These are phyloP conservation scores for Eonycteris spelaea DNA, from an alignment of 2,113 vertebrate genomes.

Conservation along the genomic window DNA sequence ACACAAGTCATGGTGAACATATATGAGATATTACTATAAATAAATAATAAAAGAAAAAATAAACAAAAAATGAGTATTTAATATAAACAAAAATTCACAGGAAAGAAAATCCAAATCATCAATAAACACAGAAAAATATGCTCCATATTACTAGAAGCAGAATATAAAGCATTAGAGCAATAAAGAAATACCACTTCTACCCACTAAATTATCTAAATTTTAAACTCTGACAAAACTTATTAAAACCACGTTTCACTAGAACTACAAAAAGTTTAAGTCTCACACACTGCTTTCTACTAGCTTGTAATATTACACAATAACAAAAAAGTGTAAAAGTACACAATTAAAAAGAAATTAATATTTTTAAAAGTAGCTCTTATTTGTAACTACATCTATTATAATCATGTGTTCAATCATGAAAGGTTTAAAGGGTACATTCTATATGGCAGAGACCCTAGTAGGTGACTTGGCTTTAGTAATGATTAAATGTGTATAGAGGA, in stretches of 20 bases:
- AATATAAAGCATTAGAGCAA: background rate
- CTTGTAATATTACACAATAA: background rate
- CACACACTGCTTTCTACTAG: background rate
- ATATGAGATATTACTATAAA: background rate
- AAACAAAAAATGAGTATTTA: background rate
- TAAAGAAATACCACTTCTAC: background rate
- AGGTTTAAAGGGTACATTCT: background rate
- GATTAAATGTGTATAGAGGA: background rate
- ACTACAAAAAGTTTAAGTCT: background rate
- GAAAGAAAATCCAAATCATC: background rate
- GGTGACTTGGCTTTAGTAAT: background rate
- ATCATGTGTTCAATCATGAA: background rate
- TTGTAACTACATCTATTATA: background rate
- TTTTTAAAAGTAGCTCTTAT: background rate
- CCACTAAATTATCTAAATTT: background rate
- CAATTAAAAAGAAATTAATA: slow-evolving; percentile 10
- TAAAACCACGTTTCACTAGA: background rate
- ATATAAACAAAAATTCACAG: background rate
- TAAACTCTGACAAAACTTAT: background rate
- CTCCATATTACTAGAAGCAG: background rate
- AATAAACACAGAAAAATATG: background rate
- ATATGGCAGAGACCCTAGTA: background rate
- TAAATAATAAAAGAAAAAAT: background rate
- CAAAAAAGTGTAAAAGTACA: background rate
- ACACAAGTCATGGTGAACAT: background rate